Evolutionary conservation across 2,113 vertebrate species (phyloP).

Genomic region (Apodemus speciosus): DNA sequence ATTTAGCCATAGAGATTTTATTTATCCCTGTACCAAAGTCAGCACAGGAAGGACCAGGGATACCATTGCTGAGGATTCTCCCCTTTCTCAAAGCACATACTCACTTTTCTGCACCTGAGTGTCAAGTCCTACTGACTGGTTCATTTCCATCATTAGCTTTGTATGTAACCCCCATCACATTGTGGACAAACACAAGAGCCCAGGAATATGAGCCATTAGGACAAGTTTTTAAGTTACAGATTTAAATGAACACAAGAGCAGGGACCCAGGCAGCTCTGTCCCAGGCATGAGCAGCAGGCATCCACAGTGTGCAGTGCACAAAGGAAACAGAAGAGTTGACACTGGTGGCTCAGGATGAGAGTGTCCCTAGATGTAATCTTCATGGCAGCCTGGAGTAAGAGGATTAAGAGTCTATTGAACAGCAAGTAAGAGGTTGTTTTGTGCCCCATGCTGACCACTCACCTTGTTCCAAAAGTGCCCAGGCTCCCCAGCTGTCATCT

Average conservation of each 20-base stretch:
- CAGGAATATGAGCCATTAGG: neutral
- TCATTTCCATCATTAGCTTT: too few species aligned
- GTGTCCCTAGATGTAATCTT: neutral
- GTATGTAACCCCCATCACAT: too few species aligned
- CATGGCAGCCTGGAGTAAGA: neutral
- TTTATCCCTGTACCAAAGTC: too few species aligned
- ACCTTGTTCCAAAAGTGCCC: neutral
- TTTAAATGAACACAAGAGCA: neutral
- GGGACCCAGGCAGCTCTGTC: rapidly evolving
- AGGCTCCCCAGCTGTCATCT: rapidly evolving
- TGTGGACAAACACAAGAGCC: neutral
- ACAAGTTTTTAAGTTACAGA: neutral
- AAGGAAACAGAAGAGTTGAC: neutral
- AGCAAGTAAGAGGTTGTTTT: neutral
- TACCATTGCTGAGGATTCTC: too few species aligned
- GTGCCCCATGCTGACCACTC: too few species aligned
- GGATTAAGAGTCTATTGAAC: neutral
- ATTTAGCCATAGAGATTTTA: too few species aligned
- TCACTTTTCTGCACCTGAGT: too few species aligned
- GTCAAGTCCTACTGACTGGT: too few species aligned
- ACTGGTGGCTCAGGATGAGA: rapidly evolving
- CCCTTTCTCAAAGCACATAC: too few species aligned
- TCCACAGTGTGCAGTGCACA: neutral
- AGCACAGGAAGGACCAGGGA: too few species aligned
- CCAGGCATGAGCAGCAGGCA: neutral